Evolutionary conservation across 2,113 vertebrate species (phyloP).

Genomic region (Furnarius figulus): DNA sequence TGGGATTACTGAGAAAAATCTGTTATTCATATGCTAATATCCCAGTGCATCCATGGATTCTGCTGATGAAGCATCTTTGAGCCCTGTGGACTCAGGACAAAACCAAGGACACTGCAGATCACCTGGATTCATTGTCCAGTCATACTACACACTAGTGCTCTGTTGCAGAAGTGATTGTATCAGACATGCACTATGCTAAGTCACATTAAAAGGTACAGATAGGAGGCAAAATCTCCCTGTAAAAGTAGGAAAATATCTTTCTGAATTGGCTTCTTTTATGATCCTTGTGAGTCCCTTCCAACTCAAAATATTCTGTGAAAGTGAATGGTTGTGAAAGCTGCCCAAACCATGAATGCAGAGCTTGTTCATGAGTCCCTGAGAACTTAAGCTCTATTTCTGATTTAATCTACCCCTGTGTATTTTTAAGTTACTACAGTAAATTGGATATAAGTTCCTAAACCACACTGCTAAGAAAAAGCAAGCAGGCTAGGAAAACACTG

Average conservation of each 20-base stretch:
- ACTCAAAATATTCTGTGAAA: not conserved
- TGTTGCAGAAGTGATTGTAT: not conserved
- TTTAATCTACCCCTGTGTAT: not conserved
- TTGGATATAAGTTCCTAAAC: not conserved
- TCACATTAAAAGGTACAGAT: not conserved
- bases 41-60: no score
- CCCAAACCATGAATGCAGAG: not conserved
- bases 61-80: fast-evolving
- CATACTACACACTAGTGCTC: not conserved
- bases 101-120: not conserved
- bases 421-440: not conserved
- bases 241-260: not conserved
- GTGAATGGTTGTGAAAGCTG: not conserved
- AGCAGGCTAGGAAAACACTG: not conserved
- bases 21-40: not conserved
- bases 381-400: not conserved
- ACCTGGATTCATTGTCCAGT: not conserved
- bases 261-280: not conserved
- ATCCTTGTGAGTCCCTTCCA: not conserved
- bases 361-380: fast-evolving
- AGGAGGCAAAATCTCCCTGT: not conserved
- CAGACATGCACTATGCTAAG: fast-evolving
- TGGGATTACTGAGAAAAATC: not conserved
- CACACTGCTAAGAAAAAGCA: not conserved
- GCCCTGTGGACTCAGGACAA: not conserved